Evolutionary conservation across 2,797 vertebrate species (phyloP), one percentile per base, ranked within the genome.

Genomic region (Rhabdomys pumilio): DNA sequence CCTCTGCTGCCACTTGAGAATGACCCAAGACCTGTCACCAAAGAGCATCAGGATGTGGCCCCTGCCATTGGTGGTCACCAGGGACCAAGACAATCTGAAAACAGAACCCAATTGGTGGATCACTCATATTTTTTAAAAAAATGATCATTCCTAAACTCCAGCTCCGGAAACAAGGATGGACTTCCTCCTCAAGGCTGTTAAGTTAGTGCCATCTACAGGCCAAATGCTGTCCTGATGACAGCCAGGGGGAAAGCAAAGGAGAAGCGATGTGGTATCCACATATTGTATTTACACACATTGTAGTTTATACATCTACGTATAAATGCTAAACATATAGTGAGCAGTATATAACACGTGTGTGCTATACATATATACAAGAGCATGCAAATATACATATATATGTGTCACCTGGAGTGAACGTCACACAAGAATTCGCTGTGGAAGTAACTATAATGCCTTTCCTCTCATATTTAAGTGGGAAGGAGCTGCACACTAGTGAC

Each of bases 171-270:
- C 12, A 15, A 34, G 47, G 73, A 12, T 15, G 29, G 14, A 93
- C 22, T 9, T 10, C 3, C 19, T 82, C 31, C 93, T 61, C 34
- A 50, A 97, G 96, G 76, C 85, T 79, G 79, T 94, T 97, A 94
- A 55, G 72, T 57, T 97, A 96, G 97, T 95, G 98, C 98, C 98
- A 98, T 72, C 98, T 97, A 98, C 97, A 97, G 98, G 97, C 82
- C 19, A 87, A 67, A 92, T 67, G 73, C 31, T 24, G 96, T 47
- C 95, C 20, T 91, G 90, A n/a, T 15, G 13, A 17, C 2, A 91
- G 47, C 26, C 31, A 5, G 15, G 3, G 22, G 29, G 26, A 4
- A 20, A 83, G 85, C 41, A 92, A 67, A 69, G 15, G 47, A 15
- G 47, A 29, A 55, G 34, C 7, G 22, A 34, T 29, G 2, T 3